These are phyloP conservation scores for Craseonycteris thonglongyai DNA, from an alignment of 2,113 vertebrate species.

Conservation along the genomic window DNA sequence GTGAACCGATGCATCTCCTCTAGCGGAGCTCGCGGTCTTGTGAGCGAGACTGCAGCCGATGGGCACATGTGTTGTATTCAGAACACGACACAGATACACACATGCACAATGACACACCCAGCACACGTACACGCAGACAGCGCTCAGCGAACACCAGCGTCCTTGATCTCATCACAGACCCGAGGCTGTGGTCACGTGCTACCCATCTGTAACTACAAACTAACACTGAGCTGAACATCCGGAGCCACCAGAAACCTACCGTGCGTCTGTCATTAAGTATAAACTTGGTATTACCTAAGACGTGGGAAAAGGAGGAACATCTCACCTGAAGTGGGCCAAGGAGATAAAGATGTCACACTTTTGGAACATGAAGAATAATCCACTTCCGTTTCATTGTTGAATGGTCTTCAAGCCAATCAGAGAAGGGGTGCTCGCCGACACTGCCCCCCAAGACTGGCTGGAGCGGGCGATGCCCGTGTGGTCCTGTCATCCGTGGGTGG, in stretches of 20 bases:
- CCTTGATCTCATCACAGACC: background rate
- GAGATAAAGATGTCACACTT: background rate
- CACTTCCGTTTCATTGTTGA: background rate
- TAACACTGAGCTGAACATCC: background rate
- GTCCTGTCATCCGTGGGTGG: rapidly evolving
- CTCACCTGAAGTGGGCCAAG: background rate
- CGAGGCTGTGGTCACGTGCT: background rate
- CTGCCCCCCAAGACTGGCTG: rapidly evolving
- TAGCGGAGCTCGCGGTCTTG: rapidly evolving
- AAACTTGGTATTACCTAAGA: background rate
- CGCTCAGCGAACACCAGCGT: background rate
- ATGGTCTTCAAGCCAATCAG: rapidly evolving
- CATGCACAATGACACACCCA: background rate
- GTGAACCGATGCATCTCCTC: rapidly evolving
- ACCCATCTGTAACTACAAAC: background rate
- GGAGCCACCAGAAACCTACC: background rate
- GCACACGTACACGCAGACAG: background rate
- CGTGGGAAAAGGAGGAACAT: background rate
- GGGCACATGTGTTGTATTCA: rapidly evolving
- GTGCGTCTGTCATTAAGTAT: background rate
- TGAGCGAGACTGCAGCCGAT: rapidly evolving
- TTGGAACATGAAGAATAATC: background rate
- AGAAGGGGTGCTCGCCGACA: too few species aligned
- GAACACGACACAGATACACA: background rate
- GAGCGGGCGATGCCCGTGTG: rapidly evolving